These are phyloP conservation scores for Hyles vespertilio DNA, from an alignment of 1,140 invertebrate species.

Conservation along the genomic window DNA sequence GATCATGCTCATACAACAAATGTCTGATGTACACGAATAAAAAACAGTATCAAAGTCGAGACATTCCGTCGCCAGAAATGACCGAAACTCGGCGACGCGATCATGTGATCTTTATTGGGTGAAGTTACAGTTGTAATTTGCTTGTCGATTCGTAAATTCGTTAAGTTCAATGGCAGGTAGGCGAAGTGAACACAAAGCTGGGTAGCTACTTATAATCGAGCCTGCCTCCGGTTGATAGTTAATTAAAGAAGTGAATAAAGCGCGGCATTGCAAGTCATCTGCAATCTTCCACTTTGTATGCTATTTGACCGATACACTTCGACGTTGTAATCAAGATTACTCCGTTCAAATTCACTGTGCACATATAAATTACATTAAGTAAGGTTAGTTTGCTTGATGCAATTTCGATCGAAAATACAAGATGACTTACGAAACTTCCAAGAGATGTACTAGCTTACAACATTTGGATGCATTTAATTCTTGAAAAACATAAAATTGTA, in stretches of 20 bases:
- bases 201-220: slow-evolving; percentile 69
- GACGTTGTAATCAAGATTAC: too few relatives aligned
- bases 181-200: slow-evolving; percentile 50
- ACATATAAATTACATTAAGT: too few relatives aligned
- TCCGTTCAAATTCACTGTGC: too few relatives aligned
- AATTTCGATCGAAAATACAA: too few relatives aligned
- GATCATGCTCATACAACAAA: slow-evolving; percentile 26
- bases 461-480: too few relatives aligned
- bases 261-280: slow-evolving; percentile 57
- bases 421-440: too few relatives aligned
- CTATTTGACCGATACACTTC: slow-evolving; percentile 22
- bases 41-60: slow-evolving; percentile 56
- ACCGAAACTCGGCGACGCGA: slow-evolving; percentile 1
- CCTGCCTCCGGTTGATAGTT: slow-evolving; percentile 64
- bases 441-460: too few relatives aligned
- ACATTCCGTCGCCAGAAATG: slow-evolving; percentile 51
- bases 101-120: slow-evolving; percentile 23
- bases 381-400: too few relatives aligned
- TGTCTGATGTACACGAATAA: slow-evolving; percentile 33
- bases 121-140: slow-evolving; percentile 25
- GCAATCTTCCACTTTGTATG: slow-evolving; percentile 45
- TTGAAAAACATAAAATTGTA: too few relatives aligned
- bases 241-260: slow-evolving; percentile 72
- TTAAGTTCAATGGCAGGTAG: slow-evolving; percentile 31
- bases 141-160: slow-evolving; percentile 26